Conservation (phyloP, 1,140 invertebrate genomes). For the Sycobia sp. region DNA sequence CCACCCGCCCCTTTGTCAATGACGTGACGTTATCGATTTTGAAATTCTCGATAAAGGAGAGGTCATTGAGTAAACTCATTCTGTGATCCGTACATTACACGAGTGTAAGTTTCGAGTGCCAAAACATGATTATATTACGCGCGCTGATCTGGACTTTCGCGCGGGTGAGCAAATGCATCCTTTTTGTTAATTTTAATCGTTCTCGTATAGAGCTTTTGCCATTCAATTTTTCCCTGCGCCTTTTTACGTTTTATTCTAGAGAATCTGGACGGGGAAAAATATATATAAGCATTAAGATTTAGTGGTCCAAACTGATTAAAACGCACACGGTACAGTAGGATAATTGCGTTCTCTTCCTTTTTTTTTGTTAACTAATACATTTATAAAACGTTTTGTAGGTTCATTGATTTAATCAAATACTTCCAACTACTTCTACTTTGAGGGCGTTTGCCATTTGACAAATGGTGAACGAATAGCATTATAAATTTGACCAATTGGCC, state of each 20-base stretch:
- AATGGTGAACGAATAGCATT: no score
- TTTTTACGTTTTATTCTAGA: background rate
- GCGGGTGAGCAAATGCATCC: background rate
- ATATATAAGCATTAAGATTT: slow-evolving; percentile 10
- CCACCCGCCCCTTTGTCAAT: no score
- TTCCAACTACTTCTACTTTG: background rate
- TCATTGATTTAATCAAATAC: slow-evolving; percentile 17
- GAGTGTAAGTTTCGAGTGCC: slow-evolving; percentile 21
- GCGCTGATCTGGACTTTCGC: background rate
- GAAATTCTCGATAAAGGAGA: no score
- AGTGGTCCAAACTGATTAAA: slow-evolving; percentile 15
- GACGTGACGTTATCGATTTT: no score
- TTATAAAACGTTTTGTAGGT: slow-evolving; percentile 2
- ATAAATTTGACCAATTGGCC: no score
- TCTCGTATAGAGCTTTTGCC: background rate
- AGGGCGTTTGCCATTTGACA: no score
- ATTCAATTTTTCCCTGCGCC: background rate
- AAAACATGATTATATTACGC: slow-evolving; percentile 16
- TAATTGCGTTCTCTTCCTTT: slow-evolving; percentile 2
- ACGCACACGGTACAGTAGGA: background rate
- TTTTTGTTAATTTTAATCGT: no score
- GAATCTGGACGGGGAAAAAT: no score
- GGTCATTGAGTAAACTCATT: no score
- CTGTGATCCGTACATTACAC: no score
- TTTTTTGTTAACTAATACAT: slow-evolving; percentile 3